Evolutionary conservation across 2,888 invertebrate species (phyloP).

Genomic region (Torymus tubicola): DNA sequence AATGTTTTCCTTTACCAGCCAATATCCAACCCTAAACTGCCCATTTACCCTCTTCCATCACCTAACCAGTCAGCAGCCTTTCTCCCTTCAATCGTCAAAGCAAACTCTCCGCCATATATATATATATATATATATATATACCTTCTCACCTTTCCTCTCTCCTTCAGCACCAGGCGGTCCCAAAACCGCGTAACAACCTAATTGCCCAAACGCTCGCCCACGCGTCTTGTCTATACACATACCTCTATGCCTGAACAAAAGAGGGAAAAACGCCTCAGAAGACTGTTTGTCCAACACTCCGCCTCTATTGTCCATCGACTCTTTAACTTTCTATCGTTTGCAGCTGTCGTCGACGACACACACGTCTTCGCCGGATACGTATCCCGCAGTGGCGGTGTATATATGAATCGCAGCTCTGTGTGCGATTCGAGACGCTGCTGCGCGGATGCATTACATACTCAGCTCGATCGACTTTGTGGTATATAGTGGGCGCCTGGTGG

Average conservation of each 20-base stretch:
- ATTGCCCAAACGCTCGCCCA: constrained; percentile 7
- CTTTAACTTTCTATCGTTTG: neutral
- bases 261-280: neutral
- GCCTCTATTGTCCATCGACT: neutral
- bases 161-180: neutral
- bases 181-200: constrained; percentile 27
- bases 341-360: constrained; percentile 26
- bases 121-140: no score
- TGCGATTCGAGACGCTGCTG: constrained; percentile 1
- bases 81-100: no score
- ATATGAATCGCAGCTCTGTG: no score
- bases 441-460: neutral
- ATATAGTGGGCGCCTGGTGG: no score
- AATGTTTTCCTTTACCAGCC: no score
- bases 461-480: neutral
- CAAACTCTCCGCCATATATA: no score
- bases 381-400: constrained; percentile 5
- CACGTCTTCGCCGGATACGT: neutral
- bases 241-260: neutral
- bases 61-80: no score
- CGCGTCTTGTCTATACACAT: neutral
- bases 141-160: no score
- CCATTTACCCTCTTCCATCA: no score
- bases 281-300: constrained; percentile 25
- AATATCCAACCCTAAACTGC: no score